Evolutionary conservation across 2,113 vertebrate species (phyloP).

Genomic region (Macroglossus sobrinus): DNA sequence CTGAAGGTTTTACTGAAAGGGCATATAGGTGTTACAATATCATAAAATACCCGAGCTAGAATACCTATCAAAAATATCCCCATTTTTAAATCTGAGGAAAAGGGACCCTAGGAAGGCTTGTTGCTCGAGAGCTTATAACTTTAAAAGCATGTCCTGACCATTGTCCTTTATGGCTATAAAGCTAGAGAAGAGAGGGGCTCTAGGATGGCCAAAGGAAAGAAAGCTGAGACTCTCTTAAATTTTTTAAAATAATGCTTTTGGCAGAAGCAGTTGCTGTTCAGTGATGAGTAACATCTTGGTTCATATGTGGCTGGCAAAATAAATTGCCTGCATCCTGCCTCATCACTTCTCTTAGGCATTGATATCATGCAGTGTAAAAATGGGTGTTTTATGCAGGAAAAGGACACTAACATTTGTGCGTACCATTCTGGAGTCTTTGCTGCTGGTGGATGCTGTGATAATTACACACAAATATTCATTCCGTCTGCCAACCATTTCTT

Average conservation of each 20-base stretch:
- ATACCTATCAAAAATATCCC: background rate
- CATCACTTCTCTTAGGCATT: slow-evolving; percentile 35
- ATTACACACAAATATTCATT: slow-evolving; percentile 66
- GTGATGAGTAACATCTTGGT: slow-evolving; percentile 46
- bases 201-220: background rate
- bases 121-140: background rate
- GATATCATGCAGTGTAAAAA: slow-evolving; percentile 53
- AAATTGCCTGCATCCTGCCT: slow-evolving; percentile 57
- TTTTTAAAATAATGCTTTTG: slow-evolving; percentile 52
- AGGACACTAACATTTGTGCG: slow-evolving; percentile 47
- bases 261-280: slow-evolving; percentile 37
- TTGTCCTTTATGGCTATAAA: background rate
- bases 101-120: background rate
- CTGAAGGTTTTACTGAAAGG: background rate
- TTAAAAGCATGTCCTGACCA: background rate
- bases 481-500: slow-evolving; percentile 42
- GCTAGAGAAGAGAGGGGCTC: background rate
- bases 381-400: slow-evolving; percentile 59
- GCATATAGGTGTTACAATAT: background rate
- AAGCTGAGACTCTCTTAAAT: background rate
- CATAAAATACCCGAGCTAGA: background rate
- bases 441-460: slow-evolving; percentile 50
- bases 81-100: slow-evolving; percentile 5
- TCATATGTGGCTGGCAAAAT: slow-evolving; percentile 46
- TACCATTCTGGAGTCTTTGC: background rate